A percentile compares a stretch with the other conserved stretches of the same genome.
Evolutionary conservation across 2,113 vertebrate species (phyloP).

Genomic region (Tachysurus fulvidraco): DNA sequence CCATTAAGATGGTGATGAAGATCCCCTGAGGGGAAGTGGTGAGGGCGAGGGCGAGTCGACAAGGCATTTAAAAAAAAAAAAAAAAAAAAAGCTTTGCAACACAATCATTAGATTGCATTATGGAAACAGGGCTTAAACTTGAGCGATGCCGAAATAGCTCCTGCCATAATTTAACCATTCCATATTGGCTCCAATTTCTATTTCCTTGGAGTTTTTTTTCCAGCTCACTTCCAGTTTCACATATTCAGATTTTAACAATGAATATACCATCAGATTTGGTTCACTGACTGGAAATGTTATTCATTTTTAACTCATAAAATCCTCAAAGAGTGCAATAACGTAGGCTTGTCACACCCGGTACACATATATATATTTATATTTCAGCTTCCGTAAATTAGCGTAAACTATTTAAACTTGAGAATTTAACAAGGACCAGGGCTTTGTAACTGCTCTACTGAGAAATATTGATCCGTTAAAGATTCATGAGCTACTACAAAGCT

Average conservation of each 20-base stretch:
- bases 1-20: background rate
- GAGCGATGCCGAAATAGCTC: slow-evolving; percentile 3
- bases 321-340: background rate
- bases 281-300: background rate
- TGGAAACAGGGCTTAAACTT: background rate
- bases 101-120: background rate
- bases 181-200: slow-evolving; percentile 4
- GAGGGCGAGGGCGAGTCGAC: background rate
- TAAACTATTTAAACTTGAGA: slow-evolving; percentile 40
- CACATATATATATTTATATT: slow-evolving; percentile 1
- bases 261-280: slow-evolving; percentile 1
- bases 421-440: slow-evolving; percentile 41
- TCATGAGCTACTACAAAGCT: slow-evolving; percentile 48
- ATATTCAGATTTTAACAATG: slow-evolving; percentile 11
- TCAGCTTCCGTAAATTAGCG: slow-evolving; percentile 33
- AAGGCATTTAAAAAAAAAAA: background rate
- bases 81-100: background rate
- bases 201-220: slow-evolving; percentile 13
- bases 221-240: background rate
- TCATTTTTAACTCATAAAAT: background rate
- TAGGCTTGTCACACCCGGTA: background rate
- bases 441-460: slow-evolving; percentile 44
- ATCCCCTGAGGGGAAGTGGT: background rate
- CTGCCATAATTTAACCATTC: background rate
- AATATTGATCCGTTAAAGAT: slow-evolving; percentile 59